phyloP scores from a whole-genome alignment of 2,888 invertebrate genomes.

The Spatulosminthurus flaviceps region DNA sequence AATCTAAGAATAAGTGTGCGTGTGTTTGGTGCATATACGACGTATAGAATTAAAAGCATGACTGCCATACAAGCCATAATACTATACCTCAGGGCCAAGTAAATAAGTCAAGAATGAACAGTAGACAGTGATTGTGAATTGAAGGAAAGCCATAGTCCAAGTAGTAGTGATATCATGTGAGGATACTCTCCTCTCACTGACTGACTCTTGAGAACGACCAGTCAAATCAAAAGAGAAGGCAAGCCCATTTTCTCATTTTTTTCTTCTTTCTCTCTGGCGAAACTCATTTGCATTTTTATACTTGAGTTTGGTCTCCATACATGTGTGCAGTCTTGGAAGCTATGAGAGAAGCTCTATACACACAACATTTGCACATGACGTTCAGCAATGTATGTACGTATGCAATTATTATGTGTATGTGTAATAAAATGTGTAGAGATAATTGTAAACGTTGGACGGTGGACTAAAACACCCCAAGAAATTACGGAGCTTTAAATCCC shows the following conservation, averaged over 20 bases:
- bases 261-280: slow-evolving; percentile 10
- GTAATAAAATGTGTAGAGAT: too few species aligned
- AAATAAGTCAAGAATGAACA: slow-evolving; percentile 18
- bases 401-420: too few species aligned
- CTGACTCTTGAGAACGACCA: not conserved
- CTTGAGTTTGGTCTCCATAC: not conserved
- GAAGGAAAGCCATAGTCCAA: not conserved
- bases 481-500: too few species aligned
- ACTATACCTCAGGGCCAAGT: slow-evolving; percentile 18
- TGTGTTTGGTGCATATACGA: too few species aligned
- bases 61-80: not conserved
- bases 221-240: slow-evolving; percentile 26
- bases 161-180: slow-evolving; percentile 6
- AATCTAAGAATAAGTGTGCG: too few species aligned
- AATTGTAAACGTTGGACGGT: too few species aligned
- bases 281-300: slow-evolving; percentile 33
- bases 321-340: too few species aligned
- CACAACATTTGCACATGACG: too few species aligned
- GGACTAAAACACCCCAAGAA: too few species aligned
- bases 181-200: not conserved
- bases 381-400: too few species aligned
- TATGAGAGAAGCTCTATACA: too few species aligned
- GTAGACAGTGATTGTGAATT: slow-evolving; percentile 7
- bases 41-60: slow-evolving; percentile 3
- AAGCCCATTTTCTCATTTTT: slow-evolving; percentile 43